Percentiles rank a stretch among this genome's conserved stretches.
Conservation (phyloP, 2,797 vertebrate species). For the Distichodus sexfasciatus region DNA sequence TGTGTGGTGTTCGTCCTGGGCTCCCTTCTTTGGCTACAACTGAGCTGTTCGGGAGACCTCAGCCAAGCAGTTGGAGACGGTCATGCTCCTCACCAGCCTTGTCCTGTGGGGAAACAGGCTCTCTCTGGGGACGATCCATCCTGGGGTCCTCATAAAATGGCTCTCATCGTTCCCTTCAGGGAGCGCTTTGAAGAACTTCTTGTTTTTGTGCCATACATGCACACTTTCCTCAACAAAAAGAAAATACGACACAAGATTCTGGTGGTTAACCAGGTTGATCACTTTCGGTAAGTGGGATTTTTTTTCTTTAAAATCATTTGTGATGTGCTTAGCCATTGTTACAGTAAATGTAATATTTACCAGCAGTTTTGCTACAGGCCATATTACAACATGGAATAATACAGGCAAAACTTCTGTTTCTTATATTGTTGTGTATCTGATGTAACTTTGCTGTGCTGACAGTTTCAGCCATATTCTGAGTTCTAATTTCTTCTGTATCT, state of each 20-base stretch:
- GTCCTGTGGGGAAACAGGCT: slow-evolving; percentile 61
- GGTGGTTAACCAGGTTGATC: slow-evolving; percentile 94
- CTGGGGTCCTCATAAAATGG: slow-evolving; percentile 91
- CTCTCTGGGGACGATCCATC: slow-evolving; percentile 69
- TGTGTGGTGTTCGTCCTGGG: slow-evolving; percentile 82
- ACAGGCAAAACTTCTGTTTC: no score
- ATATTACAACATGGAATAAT: no score
- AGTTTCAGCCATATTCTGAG: neutral
- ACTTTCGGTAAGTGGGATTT: slow-evolving; percentile 80
- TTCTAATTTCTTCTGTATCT: neutral
- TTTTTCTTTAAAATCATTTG: neutral
- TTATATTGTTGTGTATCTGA: no score
- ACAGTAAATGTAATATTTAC: no score
- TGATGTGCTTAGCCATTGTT: no score
- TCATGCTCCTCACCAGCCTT: slow-evolving; percentile 63
- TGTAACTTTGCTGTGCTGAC: neutral
- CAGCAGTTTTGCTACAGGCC: no score
- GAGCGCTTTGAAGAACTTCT: slow-evolving; percentile 96
- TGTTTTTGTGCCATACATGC: slow-evolving; percentile 92
- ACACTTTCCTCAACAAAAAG: slow-evolving; percentile 87
- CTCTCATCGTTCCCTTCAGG: slow-evolving; percentile 88
- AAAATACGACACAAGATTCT: slow-evolving; percentile 89
- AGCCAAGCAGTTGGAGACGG: slow-evolving; percentile 39
- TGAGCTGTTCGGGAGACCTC: slow-evolving; percentile 86
- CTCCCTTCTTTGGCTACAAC: slow-evolving; percentile 92